Base-by-base conservation (phyloP, 1,140 invertebrate genomes). In the Drosophila jambulina region DNA sequence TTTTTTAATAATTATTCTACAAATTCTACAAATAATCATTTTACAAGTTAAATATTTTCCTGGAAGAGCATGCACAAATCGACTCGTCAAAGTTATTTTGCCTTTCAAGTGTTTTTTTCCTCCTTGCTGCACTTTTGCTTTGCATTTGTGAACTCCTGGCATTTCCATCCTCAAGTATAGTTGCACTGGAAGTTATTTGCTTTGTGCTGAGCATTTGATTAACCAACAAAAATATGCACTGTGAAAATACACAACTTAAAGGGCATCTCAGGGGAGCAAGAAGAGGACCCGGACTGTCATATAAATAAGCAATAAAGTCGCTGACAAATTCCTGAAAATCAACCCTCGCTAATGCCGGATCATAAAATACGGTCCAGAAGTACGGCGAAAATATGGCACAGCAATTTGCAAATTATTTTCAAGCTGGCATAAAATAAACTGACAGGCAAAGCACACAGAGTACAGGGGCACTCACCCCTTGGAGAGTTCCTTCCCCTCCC, bases 341-440 rank as follows among this genome's bases (percentile, higher is more conserved):
- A 75, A 78, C 72, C 85, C 83, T 75, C 69, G 68, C 69, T 87
- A 80, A 87, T 87, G 84, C 45, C 75, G 46, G 61, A 75, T 80
- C 80, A 80, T 87, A 88, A 87, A 88, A 77, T 68, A 78, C 84
- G 84, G 72, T 21, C 69, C 32, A 48, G 42, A 67, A 46, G 48
- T 21, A 56, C 40, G 56, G 23, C 23, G 70, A 69, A 90, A 78
- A 91, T 80, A 86, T 86, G 79, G 71, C 79, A 86, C 51, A 82
- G 82, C 82, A 91, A 91, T 90, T 90, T 85, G 79, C 86, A 90
- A 90, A 91, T 91, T 91, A 91, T 91, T 91, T 91, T 82, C 86
- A 75, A 85, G 81, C 84, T 78, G 69, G 69, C 84, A 90, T 90
- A 90, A 88, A 88, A 84, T 85, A 84, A 90, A 90, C 85, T 88